phyloP scores from a whole-genome alignment of 1,140 invertebrate species.

The Prorops nasuta region DNA sequence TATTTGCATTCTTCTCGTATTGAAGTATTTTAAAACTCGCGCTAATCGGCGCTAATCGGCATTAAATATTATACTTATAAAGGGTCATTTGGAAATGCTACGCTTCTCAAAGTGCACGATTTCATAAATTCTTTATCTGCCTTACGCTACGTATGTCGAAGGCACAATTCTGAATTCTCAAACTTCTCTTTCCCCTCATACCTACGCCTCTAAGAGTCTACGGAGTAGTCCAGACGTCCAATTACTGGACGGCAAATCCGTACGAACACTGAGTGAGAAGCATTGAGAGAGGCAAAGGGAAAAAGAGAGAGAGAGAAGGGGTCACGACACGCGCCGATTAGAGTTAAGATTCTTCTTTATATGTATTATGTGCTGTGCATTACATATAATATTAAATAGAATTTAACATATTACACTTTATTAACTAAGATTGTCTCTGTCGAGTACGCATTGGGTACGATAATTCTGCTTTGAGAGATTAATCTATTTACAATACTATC shows the following conservation, averaged over 20 bases:
- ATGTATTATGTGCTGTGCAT: constrained; percentile 5
- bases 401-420: constrained; percentile 41
- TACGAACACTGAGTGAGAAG: too few relatives aligned
- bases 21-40: constrained; percentile 17
- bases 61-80: constrained; percentile 17
- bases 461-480: constrained; percentile 20
- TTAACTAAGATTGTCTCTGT: constrained; percentile 29
- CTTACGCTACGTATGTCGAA: constrained; percentile 28
- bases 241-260: too few relatives aligned
- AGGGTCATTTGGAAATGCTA: constrained; percentile 31
- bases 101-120: constrained; percentile 25
- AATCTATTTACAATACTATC: constrained; percentile 48
- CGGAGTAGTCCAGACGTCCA: too few relatives aligned
- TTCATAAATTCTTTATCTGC: constrained; percentile 28
- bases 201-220: too few relatives aligned
- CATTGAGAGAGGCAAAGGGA: too few relatives aligned
- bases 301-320: too few relatives aligned
- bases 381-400: constrained; percentile 26
- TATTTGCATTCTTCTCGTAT: constrained; percentile 14
- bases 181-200: not conserved
- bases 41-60: constrained; percentile 2
- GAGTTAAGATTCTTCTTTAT: too few relatives aligned
- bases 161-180: constrained; percentile 28
- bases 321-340: too few relatives aligned
- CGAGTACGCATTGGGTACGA: constrained; percentile 32